Evolutionary conservation across 2,888 invertebrate genomes (phyloP).

Genomic region (Drosophila setosimentum): DNA sequence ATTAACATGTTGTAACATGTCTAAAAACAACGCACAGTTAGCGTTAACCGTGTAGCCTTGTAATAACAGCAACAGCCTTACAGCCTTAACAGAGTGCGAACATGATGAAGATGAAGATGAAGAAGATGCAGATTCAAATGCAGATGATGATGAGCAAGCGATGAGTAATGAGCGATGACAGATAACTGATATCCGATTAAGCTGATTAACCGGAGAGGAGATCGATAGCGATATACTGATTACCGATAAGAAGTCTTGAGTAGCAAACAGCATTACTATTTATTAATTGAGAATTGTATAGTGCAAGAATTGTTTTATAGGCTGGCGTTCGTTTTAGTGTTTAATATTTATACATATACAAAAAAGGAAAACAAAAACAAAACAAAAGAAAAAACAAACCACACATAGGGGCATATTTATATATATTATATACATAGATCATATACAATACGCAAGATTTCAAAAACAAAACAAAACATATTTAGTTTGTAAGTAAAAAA

Average conservation of each 20-base stretch:
- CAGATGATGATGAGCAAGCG: slow-evolving; percentile 5
- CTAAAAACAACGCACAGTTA: slow-evolving; percentile 45
- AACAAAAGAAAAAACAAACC: slow-evolving; percentile 44
- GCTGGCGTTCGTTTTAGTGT: slow-evolving; percentile 76
- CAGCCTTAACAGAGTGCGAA: slow-evolving; percentile 33
- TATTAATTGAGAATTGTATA: slow-evolving; percentile 74
- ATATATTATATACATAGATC: slow-evolving; percentile 65
- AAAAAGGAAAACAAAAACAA: slow-evolving; percentile 27
- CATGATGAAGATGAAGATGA: slow-evolving; percentile 3
- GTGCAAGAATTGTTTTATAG: slow-evolving; percentile 74
- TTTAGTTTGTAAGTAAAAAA: slow-evolving; percentile 50
- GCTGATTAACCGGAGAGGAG: slow-evolving; percentile 3
- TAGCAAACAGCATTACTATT: slow-evolving; percentile 75
- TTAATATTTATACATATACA: slow-evolving; percentile 80
- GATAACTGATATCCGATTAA: slow-evolving; percentile 5
- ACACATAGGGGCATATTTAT: slow-evolving; percentile 65
- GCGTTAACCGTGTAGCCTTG: slow-evolving; percentile 53
- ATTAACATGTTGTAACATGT: slow-evolving; percentile 14
- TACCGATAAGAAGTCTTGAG: slow-evolving; percentile 57
- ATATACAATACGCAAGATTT: slow-evolving; percentile 54
- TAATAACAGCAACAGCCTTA: slow-evolving; percentile 47
- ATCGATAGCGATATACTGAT: slow-evolving; percentile 17
- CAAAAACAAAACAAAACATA: slow-evolving; percentile 41
- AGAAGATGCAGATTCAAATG: neutral
- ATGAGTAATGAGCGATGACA: slow-evolving; percentile 21